Percentiles rank a stretch among this genome's conserved stretches.
phyloP scores from a whole-genome alignment of 2,888 invertebrate species.

The Ceriagrion tenellum region DNA sequence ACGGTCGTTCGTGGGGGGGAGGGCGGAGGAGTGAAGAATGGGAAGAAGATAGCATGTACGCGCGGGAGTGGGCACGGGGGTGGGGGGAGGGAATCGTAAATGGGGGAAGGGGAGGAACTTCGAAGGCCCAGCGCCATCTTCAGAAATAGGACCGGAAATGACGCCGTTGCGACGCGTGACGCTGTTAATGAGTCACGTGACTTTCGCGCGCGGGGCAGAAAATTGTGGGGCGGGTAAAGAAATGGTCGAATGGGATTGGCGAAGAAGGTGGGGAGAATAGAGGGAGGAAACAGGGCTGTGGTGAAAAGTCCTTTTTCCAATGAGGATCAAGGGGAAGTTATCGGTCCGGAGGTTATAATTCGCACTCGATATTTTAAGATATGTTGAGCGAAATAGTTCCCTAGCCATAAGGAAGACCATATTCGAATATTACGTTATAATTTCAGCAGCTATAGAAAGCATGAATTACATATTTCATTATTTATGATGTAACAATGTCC shows the following conservation, averaged over 20 bases:
- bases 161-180: conserved; percentile 53
- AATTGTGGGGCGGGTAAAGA: conserved; percentile 10
- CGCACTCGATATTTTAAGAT: no score
- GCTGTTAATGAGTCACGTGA: conserved; percentile 56
- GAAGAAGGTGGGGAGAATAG: not conserved
- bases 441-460: no score
- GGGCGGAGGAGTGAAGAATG: not conserved
- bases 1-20: not conserved
- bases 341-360: no score
- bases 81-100: conserved; percentile 6
- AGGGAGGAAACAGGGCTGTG: not conserved
- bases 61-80: no score
- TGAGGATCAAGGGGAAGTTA: not conserved
- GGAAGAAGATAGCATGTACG: not conserved
- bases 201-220: conserved; percentile 23
- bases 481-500: no score
- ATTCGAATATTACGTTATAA: no score
- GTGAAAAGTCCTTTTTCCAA: not conserved
- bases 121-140: not conserved
- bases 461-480: no score
- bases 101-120: not conserved
- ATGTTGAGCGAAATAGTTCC: no score
- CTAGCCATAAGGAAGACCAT: no score
- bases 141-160: conserved; percentile 41
- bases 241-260: no score